Evolutionary conservation across 2,113 vertebrate species (phyloP).

Genomic region (Rhea pennata): DNA sequence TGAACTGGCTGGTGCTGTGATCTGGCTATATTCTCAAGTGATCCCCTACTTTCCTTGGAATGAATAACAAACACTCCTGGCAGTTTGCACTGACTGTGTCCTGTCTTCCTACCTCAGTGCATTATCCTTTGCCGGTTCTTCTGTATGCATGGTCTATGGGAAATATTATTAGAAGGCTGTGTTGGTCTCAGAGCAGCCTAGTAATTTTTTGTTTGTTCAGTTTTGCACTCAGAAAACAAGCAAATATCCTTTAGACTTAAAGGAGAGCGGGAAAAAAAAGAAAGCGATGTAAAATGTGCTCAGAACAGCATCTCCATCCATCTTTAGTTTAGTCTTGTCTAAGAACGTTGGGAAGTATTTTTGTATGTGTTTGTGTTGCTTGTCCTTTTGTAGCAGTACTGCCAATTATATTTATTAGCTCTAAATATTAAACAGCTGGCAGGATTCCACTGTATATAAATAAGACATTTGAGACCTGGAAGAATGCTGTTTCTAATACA

Average conservation of each 20-base stretch:
- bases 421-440: conserved; percentile 88
- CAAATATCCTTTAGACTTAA: conserved; percentile 16
- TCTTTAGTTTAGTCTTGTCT: conserved; percentile 38
- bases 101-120: not conserved
- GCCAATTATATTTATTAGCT: conserved; percentile 85
- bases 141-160: not conserved
- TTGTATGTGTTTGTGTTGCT: conserved; percentile 70
- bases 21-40: not conserved
- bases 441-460: conserved; percentile 83
- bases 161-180: not conserved
- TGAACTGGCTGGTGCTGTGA: not conserved
- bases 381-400: conserved; percentile 75
- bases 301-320: conserved; percentile 1
- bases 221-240: not conserved
- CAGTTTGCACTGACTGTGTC: not conserved
- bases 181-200: not conserved
- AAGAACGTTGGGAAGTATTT: conserved; percentile 61
- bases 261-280: not conserved
- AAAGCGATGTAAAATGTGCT: not conserved
- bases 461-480: conserved; percentile 84
- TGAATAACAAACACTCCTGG: not conserved
- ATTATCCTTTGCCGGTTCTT: not conserved
- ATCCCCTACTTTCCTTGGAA: not conserved
- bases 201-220: not conserved
- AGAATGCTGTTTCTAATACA: conserved; percentile 74